Evolutionary conservation across 2,797 vertebrate genomes (phyloP), one percentile per base, ranked within the genome.

Genomic region (Oceanodroma leucorhoa): DNA sequence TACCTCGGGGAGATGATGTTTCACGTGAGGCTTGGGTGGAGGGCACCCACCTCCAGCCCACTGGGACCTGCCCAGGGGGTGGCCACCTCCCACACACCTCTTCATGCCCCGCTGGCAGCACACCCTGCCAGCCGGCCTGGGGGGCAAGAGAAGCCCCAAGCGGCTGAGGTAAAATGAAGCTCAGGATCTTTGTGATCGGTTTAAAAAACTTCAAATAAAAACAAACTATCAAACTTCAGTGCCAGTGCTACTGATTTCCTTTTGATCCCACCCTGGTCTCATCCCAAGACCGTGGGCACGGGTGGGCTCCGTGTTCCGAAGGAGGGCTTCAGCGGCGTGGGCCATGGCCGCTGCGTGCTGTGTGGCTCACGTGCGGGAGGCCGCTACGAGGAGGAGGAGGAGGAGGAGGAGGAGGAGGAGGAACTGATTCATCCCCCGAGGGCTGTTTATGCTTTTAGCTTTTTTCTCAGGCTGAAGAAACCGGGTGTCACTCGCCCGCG

Each of bases 221-320:
- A 14, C 5, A 29, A 57, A 18, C 8, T 27, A 11, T 34, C 9
- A 60, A 50, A 64, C 11, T 26, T 57, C 6, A 29, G 22, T 11
- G 41, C 11, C 53, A 21, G 2, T 29, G 34, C 32, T 73, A 29
- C 14, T 51, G 24, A 23, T 81, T 83, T 73, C 14, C 32, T 60
- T 65, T 55, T 0, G 0, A 46, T 7, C 15, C 21, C 6, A 34
- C 9, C 7, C 38, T 24, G 5, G 24, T 46, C 7, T 36, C 36
- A 27, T 65, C n/a, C 62, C 40, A 55, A 82, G 14, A n/a, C 27
- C 1, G 0, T 27, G 70, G 24, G 51, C 0, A 0, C 0, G 0
- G 18, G 9, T 82, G 46, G 51, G 20, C n/a, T 65, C 21, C 26
- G 5, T 90, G 67, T 86, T 41, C 32, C 2, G 3, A 55, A 61